phyloP scores from a whole-genome alignment of 2,888 invertebrate genomes.

The Acanthococcus lagerstroemiae region DNA sequence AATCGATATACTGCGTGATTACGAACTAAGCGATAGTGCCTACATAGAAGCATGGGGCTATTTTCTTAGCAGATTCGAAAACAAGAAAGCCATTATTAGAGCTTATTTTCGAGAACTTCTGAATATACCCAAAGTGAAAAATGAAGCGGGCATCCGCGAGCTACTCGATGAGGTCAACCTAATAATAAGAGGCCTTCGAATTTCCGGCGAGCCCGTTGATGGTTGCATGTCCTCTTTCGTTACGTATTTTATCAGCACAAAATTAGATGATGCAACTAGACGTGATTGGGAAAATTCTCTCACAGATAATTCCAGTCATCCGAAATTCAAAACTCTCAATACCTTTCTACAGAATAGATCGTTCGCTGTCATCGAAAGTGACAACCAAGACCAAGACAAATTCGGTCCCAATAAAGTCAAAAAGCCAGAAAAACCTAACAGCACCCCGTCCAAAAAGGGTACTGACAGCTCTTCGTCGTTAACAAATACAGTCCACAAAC shows the following conservation, averaged over 20 bases:
- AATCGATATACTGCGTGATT: background rate
- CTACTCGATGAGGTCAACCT: background rate
- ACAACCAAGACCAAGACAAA: too few species aligned
- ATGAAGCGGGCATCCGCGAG: background rate
- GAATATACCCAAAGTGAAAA: background rate
- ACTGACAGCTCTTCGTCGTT: too few species aligned
- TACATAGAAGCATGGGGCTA: background rate
- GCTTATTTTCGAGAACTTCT: background rate
- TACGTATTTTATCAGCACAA: background rate
- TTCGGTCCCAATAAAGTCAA: too few species aligned
- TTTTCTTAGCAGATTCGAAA: background rate
- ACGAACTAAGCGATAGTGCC: background rate
- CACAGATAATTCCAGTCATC: too few species aligned
- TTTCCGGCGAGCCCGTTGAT: background rate
- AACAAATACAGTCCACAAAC: too few species aligned
- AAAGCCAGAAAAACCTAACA: too few species aligned
- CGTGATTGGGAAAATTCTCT: background rate
- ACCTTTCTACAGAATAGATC: background rate
- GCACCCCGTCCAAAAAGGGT: too few species aligned
- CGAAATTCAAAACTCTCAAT: background rate
- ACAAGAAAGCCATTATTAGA: background rate
- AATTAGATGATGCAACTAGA: background rate
- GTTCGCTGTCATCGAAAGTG: background rate
- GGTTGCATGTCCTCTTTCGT: background rate
- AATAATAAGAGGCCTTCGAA: background rate